Conservation (phyloP, 2,797 vertebrate genomes). For the Neosilurus mollespiculum region DNA sequence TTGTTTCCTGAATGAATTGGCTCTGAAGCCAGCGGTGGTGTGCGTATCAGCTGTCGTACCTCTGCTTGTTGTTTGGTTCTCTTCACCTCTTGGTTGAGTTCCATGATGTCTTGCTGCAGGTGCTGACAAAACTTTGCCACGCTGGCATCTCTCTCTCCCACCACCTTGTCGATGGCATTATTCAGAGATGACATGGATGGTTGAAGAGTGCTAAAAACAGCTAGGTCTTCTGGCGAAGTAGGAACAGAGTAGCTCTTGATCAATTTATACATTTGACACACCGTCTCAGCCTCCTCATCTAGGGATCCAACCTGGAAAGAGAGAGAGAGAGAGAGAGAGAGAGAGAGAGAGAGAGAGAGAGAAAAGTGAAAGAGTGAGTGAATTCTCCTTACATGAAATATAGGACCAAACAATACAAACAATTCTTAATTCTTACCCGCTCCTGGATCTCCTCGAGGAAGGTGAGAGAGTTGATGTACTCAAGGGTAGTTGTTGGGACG, state of each 20-base stretch:
- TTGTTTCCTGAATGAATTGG: neutral
- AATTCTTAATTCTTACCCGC: constrained; percentile 69
- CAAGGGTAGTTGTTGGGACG: constrained; percentile 71
- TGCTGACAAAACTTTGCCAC: constrained; percentile 74
- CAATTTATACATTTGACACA: constrained; percentile 80
- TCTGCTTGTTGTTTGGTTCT: constrained; percentile 68
- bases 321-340: neutral
- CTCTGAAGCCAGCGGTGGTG: neutral
- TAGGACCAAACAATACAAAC: too few relatives aligned
- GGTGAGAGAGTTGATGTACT: constrained; percentile 75
- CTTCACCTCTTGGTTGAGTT: constrained; percentile 74
- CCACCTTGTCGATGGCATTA: constrained; percentile 69
- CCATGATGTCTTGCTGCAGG: constrained; percentile 75
- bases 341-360: neutral
- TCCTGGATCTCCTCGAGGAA: constrained; percentile 84
- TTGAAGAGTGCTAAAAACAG: constrained; percentile 75
- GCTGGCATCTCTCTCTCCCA: constrained; percentile 65
- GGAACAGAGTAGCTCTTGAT: constrained; percentile 77
- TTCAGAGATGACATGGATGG: constrained; percentile 69
- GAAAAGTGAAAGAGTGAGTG: neutral
- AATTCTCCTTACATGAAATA: too few relatives aligned
- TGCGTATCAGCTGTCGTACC: constrained; percentile 62
- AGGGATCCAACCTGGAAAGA: constrained; percentile 72
- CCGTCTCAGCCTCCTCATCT: constrained; percentile 71
- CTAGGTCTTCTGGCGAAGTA: constrained; percentile 79